Evolutionary conservation across 2,888 invertebrate species (phyloP), one percentile per base, ranked within the genome.

Genomic region (Cinara cedri): DNA sequence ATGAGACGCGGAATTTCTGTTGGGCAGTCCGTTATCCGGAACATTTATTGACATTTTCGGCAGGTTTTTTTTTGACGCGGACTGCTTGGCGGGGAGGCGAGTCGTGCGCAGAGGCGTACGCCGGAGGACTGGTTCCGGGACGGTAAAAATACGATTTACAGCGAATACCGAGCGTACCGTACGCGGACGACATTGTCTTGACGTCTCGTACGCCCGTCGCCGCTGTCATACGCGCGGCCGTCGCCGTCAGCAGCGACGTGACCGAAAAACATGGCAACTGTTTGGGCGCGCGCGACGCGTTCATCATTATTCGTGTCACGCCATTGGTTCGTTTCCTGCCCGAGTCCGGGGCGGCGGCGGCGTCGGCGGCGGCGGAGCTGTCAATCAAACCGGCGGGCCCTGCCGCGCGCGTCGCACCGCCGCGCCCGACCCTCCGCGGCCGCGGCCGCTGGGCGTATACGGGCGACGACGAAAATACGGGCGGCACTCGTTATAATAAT

Each of bases 311-410:
- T 78, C 78, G 68, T 51, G 78, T 78, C 78, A 34, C 68, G 78
- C 34, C 78, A 78, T 78, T 78, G 78, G 78, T 78, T 78, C 78
- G 78, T 78, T 70, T 70, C 78, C 78, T 78, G 68, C 54, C 55
- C 49, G 26, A 16, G 19, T 24, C 62, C 44, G 72, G 16, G 75
- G n/a, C 74, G 63, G 57, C 57, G 72, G 63, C 57, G 55, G 68
- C 60, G 60, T 68, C 0, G 42, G n/a, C 63, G 21, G 49, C n/a
- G 72, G 63, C 57, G 55, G 68, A 70, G 60, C 78, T 78, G 78
- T 78, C 78, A 78, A 78, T 78, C 78, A 78, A 78, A 78, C 68
- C 0, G 42, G n/a, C 63, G 21, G 49, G n/a, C 51, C 54, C 13
- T n/a, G 54, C 54, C 14, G 19, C 34, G 21, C 3, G 8, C 14